phyloP scores from a whole-genome alignment of 2,888 invertebrate genomes.

The Dendrolimus pini region DNA sequence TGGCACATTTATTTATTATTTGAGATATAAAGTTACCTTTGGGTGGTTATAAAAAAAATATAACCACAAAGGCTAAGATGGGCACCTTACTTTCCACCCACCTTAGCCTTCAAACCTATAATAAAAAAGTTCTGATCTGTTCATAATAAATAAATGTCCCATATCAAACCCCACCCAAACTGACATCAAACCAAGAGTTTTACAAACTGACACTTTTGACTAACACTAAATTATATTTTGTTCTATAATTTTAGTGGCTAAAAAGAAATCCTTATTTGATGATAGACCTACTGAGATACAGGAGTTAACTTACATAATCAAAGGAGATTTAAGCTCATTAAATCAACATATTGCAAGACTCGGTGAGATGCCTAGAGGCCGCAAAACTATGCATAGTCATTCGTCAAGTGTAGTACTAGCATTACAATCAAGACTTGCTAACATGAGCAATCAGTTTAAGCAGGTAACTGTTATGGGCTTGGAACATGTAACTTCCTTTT shows the following conservation, averaged over 20 bases:
- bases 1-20: not conserved
- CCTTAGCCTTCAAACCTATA: no score
- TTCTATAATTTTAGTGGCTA: constrained; percentile 84
- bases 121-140: no score
- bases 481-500: no score
- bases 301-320: constrained; percentile 97
- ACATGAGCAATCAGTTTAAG: constrained; percentile 98
- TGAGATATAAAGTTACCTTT: constrained; percentile 1
- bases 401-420: constrained; percentile 95
- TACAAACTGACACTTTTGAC: no score
- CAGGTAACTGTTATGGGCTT: constrained; percentile 59
- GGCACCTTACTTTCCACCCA: no score
- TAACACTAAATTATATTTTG: no score
- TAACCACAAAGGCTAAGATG: no score
- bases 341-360: constrained; percentile 98
- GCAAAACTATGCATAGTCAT: constrained; percentile 92
- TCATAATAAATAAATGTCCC: not conserved
- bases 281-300: constrained; percentile 97
- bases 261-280: constrained; percentile 97
- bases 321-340: constrained; percentile 95
- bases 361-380: constrained; percentile 87
- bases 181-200: no score
- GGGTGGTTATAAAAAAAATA: no score
- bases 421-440: constrained; percentile 94
- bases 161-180: not conserved